phyloP scores from a whole-genome alignment of 2,113 vertebrate genomes.

The Mustela nigripes region DNA sequence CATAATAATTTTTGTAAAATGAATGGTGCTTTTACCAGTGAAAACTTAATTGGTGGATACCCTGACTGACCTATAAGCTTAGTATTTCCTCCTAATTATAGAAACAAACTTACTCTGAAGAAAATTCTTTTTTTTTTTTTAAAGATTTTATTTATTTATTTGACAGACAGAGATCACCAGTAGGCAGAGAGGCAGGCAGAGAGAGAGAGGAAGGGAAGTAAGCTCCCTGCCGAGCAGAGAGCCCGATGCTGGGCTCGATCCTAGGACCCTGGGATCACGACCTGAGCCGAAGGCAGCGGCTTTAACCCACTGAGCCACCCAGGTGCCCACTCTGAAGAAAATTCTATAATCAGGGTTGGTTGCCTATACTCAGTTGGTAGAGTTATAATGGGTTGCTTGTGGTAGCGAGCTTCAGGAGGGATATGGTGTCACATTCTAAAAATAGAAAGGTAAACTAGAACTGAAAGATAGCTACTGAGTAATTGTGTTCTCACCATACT shows the following conservation, averaged over 20 bases:
- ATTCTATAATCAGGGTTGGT: constrained; percentile 7
- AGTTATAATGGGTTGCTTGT: not conserved
- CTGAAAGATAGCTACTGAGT: not conserved
- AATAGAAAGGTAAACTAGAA: constrained; percentile 48
- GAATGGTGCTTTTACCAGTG: not conserved
- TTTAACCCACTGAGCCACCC: too few relatives aligned
- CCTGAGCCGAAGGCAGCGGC: too few relatives aligned
- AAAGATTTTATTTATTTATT: too few relatives aligned
- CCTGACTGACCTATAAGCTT: not conserved
- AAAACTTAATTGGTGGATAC: constrained; percentile 1
- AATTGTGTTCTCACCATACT: constrained; percentile 11
- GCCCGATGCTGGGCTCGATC: too few relatives aligned
- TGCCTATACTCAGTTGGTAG: constrained; percentile 14
- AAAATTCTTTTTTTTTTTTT: not conserved
- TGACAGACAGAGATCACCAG: too few relatives aligned
- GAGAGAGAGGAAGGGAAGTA: too few relatives aligned
- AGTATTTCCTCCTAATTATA: not conserved
- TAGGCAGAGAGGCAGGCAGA: too few relatives aligned
- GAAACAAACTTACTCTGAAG: constrained; percentile 25
- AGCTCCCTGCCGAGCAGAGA: too few relatives aligned
- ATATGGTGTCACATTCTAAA: constrained; percentile 34
- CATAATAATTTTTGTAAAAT: constrained; percentile 17
- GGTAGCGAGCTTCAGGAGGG: not conserved
- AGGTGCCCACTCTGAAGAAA: not conserved
- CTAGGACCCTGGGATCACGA: too few relatives aligned